Base-by-base conservation (phyloP, 2,113 vertebrate species). In the Oophaga pumilio region DNA sequence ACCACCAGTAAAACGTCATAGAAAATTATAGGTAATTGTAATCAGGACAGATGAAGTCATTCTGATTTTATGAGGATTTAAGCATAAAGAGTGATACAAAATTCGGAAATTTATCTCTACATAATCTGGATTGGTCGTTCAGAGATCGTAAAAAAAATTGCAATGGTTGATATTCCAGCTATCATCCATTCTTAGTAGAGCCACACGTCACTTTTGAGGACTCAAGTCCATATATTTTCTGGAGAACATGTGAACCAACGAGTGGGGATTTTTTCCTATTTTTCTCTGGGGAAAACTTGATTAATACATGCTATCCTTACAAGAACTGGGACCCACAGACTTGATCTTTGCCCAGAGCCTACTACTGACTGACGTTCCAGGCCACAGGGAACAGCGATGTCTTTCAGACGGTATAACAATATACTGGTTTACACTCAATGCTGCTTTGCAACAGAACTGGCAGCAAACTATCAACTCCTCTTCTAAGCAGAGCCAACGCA, bases 331-430 rank as follows among this genome's bases (percentile, higher is more conserved):
- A 33, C 69, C 69, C 69, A 73, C 69, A 43, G 10, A 43, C 28
- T 73, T 73, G 69, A 73, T 73, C 69, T 73, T 73, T 73, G 69
- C 28, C 28, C 69, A 43, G 28, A 73, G 69, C 69, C 69, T 73
- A 49, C 69, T 73, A 73, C 15, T 43, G 69, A 73, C 69, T 73
- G 69, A 73, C 69, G 28, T 73, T 33, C 15, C 69, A 17, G 69
- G 69, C 6, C 69, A 73, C 1, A 6, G 69, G 69, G 69, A 73
- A 73, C 69, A 73, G 69, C 28, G 69, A 73, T 20, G 28, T 73
- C 69, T 73, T 73, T 73, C 69, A 73, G 69, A 43, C 28, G 0
- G 69, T 1, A 73, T 4, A 73, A 73, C 69, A 73, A 73, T 73
- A 43, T 43, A 33, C 69, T 20, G 69, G 69, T 43, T 73, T 43